These are phyloP conservation scores for Pantelozetes paolii DNA, from an alignment of 2,888 invertebrate species.

Conservation along the genomic window DNA sequence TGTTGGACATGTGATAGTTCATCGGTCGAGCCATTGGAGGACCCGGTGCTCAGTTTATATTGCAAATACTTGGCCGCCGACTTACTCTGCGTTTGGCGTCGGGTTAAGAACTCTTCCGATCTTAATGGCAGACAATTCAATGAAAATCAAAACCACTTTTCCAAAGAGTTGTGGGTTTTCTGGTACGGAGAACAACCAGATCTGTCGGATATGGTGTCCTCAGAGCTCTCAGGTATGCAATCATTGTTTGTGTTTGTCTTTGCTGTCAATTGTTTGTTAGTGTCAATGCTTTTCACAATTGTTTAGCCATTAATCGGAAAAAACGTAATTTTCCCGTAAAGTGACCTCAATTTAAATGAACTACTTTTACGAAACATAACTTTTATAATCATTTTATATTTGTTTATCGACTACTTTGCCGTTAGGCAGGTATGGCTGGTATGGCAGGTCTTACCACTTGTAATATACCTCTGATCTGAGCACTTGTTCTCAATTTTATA, in stretches of 20 bases:
- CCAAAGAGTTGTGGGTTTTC: constrained; percentile 98
- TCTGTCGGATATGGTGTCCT: constrained; percentile 73
- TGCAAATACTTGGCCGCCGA: constrained; percentile 81
- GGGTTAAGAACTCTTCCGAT: constrained; percentile 55
- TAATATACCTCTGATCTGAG: background rate
- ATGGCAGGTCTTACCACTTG: constrained; percentile 24
- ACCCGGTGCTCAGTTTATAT: constrained; percentile 84
- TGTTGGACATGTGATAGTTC: constrained; percentile 62
- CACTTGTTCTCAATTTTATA: constrained; percentile 24
- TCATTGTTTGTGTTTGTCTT: background rate
- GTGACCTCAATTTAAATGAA: constrained; percentile 36
- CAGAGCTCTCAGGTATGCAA: constrained; percentile 79
- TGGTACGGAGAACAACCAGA: constrained; percentile 99
- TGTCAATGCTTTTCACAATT: background rate
- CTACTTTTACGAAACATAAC: constrained; percentile 12
- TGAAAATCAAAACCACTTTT: constrained; percentile 43
- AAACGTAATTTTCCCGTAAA: background rate
- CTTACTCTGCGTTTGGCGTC: constrained; percentile 96
- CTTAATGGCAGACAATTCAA: constrained; percentile 40
- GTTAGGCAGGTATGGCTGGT: constrained; percentile 3
- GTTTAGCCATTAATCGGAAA: background rate
- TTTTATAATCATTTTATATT: too few species aligned
- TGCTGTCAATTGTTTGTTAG: background rate
- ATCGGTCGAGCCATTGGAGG: constrained; percentile 64
- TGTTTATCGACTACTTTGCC: constrained; percentile 36